Percentiles rank a stretch among this genome's conserved stretches.
Evolutionary conservation across 1,140 invertebrate genomes (phyloP).

Genomic region (Polypedilum vanderplanki): DNA sequence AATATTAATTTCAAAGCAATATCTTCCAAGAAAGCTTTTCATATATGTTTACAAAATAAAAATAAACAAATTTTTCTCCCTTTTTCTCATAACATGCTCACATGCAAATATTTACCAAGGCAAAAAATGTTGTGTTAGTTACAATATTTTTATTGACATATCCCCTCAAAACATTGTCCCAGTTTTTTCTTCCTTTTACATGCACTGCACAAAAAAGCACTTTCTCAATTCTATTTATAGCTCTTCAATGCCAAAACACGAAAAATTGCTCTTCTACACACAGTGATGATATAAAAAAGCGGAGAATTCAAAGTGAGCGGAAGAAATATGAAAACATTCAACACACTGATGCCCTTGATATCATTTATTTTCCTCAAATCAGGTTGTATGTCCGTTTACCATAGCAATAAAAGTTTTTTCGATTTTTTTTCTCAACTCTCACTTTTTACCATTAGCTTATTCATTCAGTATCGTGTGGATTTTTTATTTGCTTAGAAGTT

Average conservation of each 20-base stretch:
- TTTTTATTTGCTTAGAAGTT: conserved; percentile 16
- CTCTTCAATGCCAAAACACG: not conserved
- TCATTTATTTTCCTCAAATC: not conserved
- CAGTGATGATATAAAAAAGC: no score
- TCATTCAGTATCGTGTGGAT: conserved; percentile 1
- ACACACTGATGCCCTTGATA: conserved; percentile 10
- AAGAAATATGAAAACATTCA: not conserved
- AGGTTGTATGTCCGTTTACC: not conserved
- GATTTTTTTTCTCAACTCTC: not conserved
- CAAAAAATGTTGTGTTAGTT: not conserved
- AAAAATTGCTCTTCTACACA: not conserved
- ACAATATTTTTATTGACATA: not conserved
- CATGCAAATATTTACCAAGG: no score
- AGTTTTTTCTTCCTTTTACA: not conserved
- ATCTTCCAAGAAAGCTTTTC: no score
- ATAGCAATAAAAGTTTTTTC: conserved; percentile 24
- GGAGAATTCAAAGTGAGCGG: not conserved
- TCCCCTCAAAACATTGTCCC: conserved; percentile 7
- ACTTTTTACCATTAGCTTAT: conserved; percentile 1
- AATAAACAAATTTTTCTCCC: no score
- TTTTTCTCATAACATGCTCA: no score
- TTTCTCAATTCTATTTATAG: not conserved
- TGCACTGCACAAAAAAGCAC: not conserved
- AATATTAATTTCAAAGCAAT: no score
- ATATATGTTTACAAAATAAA: no score